A percentile compares a stretch with the other conserved stretches of the same genome.
Conservation (phyloP, 37 sponge, comb jelly and placozoan genomes). For the Petrosia ficiformis region DNA sequence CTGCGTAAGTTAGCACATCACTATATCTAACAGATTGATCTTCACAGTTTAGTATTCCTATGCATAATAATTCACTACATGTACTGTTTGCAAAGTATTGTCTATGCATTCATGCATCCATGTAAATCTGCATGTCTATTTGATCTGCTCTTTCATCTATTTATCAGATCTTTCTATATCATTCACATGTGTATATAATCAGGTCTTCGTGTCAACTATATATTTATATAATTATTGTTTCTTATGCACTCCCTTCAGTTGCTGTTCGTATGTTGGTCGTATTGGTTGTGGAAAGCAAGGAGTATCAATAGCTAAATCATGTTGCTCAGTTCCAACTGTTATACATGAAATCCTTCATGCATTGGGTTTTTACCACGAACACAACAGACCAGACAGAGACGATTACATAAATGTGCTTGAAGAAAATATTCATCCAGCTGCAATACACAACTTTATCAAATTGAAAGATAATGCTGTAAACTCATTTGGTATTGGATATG, state of each 20-base stretch:
- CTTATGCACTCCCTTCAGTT: conserved; percentile 11
- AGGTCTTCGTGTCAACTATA: too few species aligned
- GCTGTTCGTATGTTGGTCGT: conserved; percentile 46
- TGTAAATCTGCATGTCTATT: too few species aligned
- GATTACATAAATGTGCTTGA: conserved; percentile 23
- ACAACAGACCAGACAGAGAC: conserved; percentile 60
- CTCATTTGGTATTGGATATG: conserved; percentile 68
- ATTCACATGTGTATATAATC: too few species aligned
- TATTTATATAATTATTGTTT: not conserved
- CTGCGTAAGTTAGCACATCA: conserved; percentile 3
- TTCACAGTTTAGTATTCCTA: not conserved
- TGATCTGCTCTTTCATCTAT: too few species aligned
- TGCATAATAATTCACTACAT: not conserved
- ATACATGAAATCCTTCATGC: conserved; percentile 72
- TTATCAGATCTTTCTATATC: too few species aligned
- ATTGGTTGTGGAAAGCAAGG: conserved; percentile 14
- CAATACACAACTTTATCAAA: not conserved
- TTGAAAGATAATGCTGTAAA: conserved; percentile 12
- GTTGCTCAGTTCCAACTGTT: conserved; percentile 22
- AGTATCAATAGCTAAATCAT: conserved; percentile 18
- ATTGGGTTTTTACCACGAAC: conserved; percentile 70
- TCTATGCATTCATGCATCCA: too few species aligned
- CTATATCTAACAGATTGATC: not conserved
- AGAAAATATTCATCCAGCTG: conserved; percentile 27
- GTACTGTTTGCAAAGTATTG: too few species aligned